Base-by-base conservation (phyloP, 2,797 vertebrate species). In the Pseudochromis fuscus region DNA sequence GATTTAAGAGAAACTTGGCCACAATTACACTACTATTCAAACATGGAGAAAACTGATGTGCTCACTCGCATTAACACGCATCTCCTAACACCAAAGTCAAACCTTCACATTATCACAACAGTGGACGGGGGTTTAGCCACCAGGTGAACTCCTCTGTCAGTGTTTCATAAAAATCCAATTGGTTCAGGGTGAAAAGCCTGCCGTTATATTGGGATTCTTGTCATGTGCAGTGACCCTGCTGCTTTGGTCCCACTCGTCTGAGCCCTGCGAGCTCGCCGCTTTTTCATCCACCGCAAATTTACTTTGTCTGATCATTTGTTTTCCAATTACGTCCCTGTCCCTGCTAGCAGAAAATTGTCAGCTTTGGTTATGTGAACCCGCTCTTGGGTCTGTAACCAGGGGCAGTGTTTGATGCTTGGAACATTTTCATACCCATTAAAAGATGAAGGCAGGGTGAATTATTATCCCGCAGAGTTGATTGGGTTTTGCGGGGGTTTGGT, bases 231-330 rank as follows among this genome's bases (percentile, higher is more conserved):
- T 77, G 84, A 87, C 76, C 83, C 83, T 33, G 72, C 60, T 62
- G 68, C 80, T 61, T n/a, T 28, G 72, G 46, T 21, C 38, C 45
- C 15, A 42, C 67, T 76, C 38, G 19, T 56, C 69, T 46, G 13
- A 68, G 77, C 8, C 66, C 70, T 4, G 59, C 23, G 5, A 86
- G 63, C 67, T 38, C 5, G n/a, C 75, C 58, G 68, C 71, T 85
- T 88, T 87, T 84, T 84, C 85, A 78, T 72, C 76, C 79, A 45
- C 57, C 1, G 31, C 69, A 89, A 91, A 90, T 92, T 79, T 82
- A 81, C 86, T 90, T 90, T 88, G 89, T 89, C 89, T 91, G 87
- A 90, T 92, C 89, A 85, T 92, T 93, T 92, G 89, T 91, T 93
- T 92, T 91, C 85, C 92, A 90, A 91, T 92, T 91, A 90, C 40